Base-by-base conservation (phyloP, 2,888 invertebrate genomes). In the Mantis religiosa region DNA sequence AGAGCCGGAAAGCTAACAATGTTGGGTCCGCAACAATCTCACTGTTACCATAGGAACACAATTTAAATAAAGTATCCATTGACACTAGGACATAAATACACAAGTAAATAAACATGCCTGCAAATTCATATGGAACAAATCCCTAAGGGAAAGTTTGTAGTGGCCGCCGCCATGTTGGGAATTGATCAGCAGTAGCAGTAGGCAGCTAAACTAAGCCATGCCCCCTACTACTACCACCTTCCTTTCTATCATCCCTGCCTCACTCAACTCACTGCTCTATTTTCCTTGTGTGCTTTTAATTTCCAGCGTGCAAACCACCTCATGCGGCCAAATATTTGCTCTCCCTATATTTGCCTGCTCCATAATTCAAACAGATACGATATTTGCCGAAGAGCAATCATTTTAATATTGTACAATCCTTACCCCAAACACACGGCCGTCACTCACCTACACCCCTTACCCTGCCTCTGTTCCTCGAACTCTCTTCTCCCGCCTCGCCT, bases 261-360 rank as follows among this genome's bases (percentile, higher is more conserved):
- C 93, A 93, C 93, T 71, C 87, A 87, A 87, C 89, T 90, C 90
- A 94, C 94, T 94, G 94, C 94, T 93, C 94, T 94, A 94, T 94
- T 94, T 94, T 94, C 94, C 94, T 94, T 95, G 95, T 95, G 93
- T 95, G 94, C 95, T 94, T 95, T 95, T 95, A 95, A 95, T 95
- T 95, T 95, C 94, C 94, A 94, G 94, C 94, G 94, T 94, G 94
- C 94, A 94, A 95, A 94, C 94, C 94, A 94, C 94, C 94, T 94
- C 94, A 92, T 92, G 94, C 94, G 94, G 93, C 90, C 93, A 94
- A 93, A 93, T 94, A 94, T 95, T 95, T 94, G 94, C 94, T 92
- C 93, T 93, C 94, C 94, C 94, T 94, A 94, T 94, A 94, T 94
- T 95, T 94, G 94, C 94, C 94, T 94, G 94, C 94, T 94, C 94